Evolutionary conservation across 2,797 vertebrate genomes (phyloP).

Genomic region (Chaetodon trifasciatus): DNA sequence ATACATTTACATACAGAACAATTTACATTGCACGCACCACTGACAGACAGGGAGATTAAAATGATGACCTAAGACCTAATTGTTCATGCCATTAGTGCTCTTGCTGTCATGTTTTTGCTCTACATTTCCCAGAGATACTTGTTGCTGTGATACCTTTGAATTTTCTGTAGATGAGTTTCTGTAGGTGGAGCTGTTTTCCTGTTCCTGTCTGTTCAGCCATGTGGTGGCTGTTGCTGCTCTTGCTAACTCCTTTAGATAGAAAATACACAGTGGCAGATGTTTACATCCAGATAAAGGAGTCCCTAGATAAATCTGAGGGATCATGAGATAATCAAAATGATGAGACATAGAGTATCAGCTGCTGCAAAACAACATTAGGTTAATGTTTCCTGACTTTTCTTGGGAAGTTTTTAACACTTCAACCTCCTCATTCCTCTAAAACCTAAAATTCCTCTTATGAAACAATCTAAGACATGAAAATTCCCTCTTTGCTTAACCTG

Average conservation of each 20-base stretch:
- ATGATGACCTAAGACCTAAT: background rate
- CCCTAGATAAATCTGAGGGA: background rate
- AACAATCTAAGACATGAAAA: background rate
- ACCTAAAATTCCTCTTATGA: background rate
- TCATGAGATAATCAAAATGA: background rate
- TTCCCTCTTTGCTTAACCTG: background rate
- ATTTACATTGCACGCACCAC: background rate
- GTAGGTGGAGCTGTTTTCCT: conserved; percentile 56
- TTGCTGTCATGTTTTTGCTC: conserved; percentile 1
- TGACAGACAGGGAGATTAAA: background rate
- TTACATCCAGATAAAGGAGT: background rate
- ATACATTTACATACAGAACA: conserved; percentile 1
- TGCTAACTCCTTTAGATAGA: background rate
- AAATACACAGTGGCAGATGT: conserved; percentile 2
- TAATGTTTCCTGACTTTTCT: background rate
- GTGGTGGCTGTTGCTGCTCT: background rate
- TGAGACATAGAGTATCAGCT: background rate
- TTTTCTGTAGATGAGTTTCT: conserved; percentile 11
- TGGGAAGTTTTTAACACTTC: background rate
- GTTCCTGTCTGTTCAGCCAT: background rate
- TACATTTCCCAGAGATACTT: conserved; percentile 25
- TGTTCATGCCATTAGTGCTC: background rate
- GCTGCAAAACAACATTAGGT: background rate
- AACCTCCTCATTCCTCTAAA: background rate
- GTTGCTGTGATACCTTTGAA: conserved; percentile 17